Base-by-base conservation (phyloP, 2,888 invertebrate genomes). In the Chloroclystis v-ata region DNA sequence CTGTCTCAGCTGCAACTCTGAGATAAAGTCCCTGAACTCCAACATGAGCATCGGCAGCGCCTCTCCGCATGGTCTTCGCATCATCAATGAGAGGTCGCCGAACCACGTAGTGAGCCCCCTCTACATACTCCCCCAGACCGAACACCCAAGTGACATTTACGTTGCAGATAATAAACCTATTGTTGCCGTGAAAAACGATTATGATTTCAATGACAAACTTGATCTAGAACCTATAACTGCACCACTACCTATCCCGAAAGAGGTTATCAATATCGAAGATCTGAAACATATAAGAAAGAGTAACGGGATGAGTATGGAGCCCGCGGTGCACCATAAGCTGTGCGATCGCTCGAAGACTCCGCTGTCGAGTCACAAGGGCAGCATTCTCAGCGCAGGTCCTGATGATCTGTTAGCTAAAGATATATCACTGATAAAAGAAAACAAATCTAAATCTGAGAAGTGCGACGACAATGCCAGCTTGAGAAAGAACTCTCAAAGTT, bases 1-100 rank as follows among this genome's bases (percentile, higher is more conserved):
- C 2, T 93, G 92, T 60, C 72, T 91, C 47, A 89, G 89, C 55
- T 93, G 92, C 62, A 91, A 92, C 65, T 83, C 89, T 40, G 91
- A 91, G 64, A 69, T 84, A 1, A 86, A 81, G 52, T 82, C 88
- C 5, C 46, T 75, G 28, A 73, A 79, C 58, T 87, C 85, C 1
- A 82, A 78, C 40, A 54, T 84, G 47, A 89, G 83, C 57, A 70
- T 81, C 41, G 75, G 82, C 63, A 86, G 85, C 57, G 63, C 60
- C 26, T 83, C 83, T 4, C 85, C 78, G 37, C 82, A 75, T 56
- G 75, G 61, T 9, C 63, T 82, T n/a, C 78, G 75, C 58, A 57
- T 80, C 20, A 59, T 77, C 5, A 82, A 78, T 56, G 82, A 84
- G 28, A 79, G 77, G 64, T 67, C 69, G 9, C 58, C 67, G 1